Percentiles rank a stretch among this genome's conserved stretches.
These are phyloP conservation scores for Coregonus sp. DNA, from an alignment of 2,797 vertebrate species.

Conservation along the genomic window DNA sequence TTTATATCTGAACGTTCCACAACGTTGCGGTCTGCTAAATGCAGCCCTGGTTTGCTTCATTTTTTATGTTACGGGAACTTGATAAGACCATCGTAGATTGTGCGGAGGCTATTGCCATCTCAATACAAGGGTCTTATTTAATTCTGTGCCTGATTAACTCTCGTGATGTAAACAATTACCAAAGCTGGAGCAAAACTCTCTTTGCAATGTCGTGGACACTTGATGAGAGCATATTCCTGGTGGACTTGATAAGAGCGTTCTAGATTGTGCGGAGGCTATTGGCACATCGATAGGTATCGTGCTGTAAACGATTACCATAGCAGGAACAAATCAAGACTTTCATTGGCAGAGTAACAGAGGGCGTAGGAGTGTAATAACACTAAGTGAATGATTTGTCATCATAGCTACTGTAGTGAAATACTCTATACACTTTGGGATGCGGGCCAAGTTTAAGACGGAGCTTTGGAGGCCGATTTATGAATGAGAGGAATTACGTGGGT, in stretches of 20 bases:
- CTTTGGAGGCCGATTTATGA: conserved; percentile 35
- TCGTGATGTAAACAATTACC: too few species aligned
- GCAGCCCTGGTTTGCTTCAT: too few species aligned
- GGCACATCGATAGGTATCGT: background rate
- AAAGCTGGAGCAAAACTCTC: too few species aligned
- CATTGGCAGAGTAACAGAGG: conserved; percentile 28
- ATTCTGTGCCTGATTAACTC: too few species aligned
- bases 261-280: background rate
- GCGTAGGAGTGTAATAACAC: conserved; percentile 20
- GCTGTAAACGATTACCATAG: background rate
- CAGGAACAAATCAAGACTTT: background rate
- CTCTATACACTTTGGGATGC: conserved; percentile 35
- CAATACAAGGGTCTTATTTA: too few species aligned
- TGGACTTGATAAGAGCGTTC: background rate
- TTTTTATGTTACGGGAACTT: too few species aligned
- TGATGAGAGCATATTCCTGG: too few species aligned
- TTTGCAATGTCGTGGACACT: too few species aligned
- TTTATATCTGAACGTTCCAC: too few species aligned
- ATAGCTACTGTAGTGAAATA: conserved; percentile 45
- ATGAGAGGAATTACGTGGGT: background rate
- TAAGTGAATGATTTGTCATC: conserved; percentile 32
- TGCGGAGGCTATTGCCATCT: too few species aligned
- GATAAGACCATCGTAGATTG: too few species aligned
- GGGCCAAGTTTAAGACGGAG: conserved; percentile 46
- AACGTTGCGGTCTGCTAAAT: too few species aligned